These are phyloP conservation scores for Ciconia boyciana DNA, from an alignment of 2,113 vertebrate species.

Conservation along the genomic window DNA sequence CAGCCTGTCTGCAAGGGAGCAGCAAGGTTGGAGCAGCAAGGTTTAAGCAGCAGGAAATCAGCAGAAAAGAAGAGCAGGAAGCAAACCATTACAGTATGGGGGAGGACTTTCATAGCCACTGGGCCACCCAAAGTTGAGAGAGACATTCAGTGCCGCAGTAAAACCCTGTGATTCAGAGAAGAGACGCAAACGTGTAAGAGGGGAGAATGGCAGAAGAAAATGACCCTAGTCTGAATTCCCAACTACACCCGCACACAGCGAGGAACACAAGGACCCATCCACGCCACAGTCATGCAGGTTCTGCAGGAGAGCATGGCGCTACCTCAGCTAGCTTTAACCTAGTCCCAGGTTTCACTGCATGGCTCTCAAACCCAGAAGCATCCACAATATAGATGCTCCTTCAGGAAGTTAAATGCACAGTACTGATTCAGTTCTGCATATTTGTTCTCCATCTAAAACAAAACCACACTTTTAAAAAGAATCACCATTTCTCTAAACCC, in stretches of 20 bases:
- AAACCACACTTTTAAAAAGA: not conserved
- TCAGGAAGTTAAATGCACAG: not conserved
- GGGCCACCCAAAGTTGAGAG: not conserved
- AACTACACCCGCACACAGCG: fast-evolving
- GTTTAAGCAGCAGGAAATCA: not conserved
- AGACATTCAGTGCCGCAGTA: fast-evolving
- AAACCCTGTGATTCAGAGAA: not conserved
- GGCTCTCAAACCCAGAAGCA: not conserved
- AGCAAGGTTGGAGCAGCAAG: not conserved
- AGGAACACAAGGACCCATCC: not conserved
- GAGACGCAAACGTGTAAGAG: not conserved
- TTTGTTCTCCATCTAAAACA: not conserved
- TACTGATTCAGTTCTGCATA: not conserved
- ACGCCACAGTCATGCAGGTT: fast-evolving
- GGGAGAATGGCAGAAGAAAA: not conserved
- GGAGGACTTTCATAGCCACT: not conserved
- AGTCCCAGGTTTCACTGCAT: not conserved
- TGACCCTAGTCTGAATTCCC: not conserved
- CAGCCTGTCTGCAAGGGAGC: not conserved
- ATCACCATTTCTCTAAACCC: not conserved
- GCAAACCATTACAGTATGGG: not conserved
- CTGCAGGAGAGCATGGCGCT: not conserved
- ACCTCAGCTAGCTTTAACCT: not conserved
- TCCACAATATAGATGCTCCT: not conserved
- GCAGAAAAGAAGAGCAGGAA: not conserved